These are phyloP conservation scores for Harpagifer antarcticus DNA, from an alignment of 2,797 vertebrate genomes.

Conservation along the genomic window DNA sequence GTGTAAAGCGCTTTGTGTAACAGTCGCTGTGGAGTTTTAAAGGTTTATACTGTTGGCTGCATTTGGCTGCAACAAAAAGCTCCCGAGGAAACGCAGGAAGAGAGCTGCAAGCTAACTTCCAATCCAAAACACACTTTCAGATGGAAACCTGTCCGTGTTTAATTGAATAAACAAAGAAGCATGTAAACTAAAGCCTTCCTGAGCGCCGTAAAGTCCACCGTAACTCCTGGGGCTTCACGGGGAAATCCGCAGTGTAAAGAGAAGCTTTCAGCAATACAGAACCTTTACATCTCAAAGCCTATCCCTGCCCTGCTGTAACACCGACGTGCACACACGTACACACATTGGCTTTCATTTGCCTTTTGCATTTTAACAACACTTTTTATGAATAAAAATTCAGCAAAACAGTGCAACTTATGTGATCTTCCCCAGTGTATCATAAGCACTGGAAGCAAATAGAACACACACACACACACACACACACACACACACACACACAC, in stretches of 20 bases:
- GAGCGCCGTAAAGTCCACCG: neutral
- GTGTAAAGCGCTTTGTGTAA: neutral
- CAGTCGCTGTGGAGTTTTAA: neutral
- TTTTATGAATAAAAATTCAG: neutral
- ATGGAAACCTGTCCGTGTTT: neutral
- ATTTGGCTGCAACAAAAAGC: neutral
- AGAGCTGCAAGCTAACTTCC: neutral
- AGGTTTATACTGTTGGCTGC: neutral
- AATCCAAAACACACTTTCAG: neutral
- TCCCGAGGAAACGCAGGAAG: neutral
- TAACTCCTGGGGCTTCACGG: slow-evolving; percentile 4
- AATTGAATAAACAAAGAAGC: neutral
- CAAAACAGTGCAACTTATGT: slow-evolving; percentile 9
- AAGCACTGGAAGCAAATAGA: slow-evolving; percentile 29
- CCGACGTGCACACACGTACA: neutral
- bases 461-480: slow-evolving; percentile 17
- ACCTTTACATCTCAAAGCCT: neutral
- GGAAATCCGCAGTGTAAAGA: slow-evolving; percentile 21
- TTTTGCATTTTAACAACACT: neutral
- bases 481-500: slow-evolving; percentile 9
- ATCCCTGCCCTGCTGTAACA: neutral
- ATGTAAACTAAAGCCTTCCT: neutral
- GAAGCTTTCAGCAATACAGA: neutral
- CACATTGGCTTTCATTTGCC: neutral
- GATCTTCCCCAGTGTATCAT: slow-evolving; percentile 22